A percentile compares a stretch with the other conserved stretches of the same genome.
Conservation (phyloP, 64 coral and sea anemone species). For the Montipora foliosa region DNA sequence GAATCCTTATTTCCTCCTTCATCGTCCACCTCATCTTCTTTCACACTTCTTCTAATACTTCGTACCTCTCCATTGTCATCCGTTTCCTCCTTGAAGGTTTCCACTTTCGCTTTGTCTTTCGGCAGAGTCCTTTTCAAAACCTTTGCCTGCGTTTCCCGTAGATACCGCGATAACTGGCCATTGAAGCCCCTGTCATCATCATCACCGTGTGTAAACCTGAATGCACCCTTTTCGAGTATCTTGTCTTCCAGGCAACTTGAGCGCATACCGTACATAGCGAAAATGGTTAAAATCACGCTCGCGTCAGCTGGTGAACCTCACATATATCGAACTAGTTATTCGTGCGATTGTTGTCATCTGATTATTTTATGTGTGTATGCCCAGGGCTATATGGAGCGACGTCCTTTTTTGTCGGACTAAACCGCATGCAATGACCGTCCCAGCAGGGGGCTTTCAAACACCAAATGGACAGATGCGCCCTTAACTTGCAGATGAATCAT, state of each 20-base stretch:
- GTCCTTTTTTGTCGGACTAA: slow-evolving; percentile 56
- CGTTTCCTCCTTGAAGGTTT: background rate
- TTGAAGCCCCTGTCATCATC: background rate
- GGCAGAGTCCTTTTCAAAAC: background rate
- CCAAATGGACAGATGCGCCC: slow-evolving; percentile 69
- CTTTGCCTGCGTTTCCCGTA: slow-evolving; percentile 35
- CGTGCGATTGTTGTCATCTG: slow-evolving; percentile 43
- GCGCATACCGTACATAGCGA: slow-evolving; percentile 5
- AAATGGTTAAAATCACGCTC: background rate
- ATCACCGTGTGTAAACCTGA: slow-evolving; percentile 27
- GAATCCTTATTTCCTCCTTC: slow-evolving; percentile 33
- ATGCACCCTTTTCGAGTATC: slow-evolving; percentile 17
- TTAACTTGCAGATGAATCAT: slow-evolving; percentile 54
- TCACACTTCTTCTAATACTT: background rate
- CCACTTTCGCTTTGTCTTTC: background rate
- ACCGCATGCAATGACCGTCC: slow-evolving; percentile 54
- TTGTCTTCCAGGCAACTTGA: background rate
- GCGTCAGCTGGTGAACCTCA: background rate
- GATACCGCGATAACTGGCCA: background rate
- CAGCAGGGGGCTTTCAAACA: slow-evolving; percentile 67
- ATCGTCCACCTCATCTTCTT: slow-evolving; percentile 41
- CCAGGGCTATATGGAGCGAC: slow-evolving; percentile 51
- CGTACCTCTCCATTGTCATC: background rate
- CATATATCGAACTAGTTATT: background rate
- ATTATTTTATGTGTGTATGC: slow-evolving; percentile 7